Evolutionary conservation across 1,140 invertebrate genomes (phyloP).

Genomic region (Drosophila baimaii): DNA sequence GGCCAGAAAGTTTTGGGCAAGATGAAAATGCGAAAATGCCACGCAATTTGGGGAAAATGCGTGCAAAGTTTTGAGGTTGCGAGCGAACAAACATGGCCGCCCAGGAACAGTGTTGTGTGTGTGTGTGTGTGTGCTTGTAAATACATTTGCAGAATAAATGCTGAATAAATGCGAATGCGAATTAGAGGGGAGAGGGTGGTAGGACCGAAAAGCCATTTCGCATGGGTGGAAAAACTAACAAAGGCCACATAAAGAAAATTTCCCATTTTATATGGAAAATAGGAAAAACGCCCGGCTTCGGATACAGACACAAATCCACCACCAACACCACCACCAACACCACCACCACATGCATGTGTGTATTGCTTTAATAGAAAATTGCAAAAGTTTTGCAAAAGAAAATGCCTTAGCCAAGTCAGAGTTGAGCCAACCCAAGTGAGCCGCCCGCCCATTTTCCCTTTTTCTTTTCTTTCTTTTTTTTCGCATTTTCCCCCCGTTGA

Average conservation of each 20-base stretch:
- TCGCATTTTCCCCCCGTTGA: conserved; percentile 39
- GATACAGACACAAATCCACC: conserved; percentile 61
- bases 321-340: conserved; percentile 46
- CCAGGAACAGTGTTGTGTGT: conserved; percentile 30
- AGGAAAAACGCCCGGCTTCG: conserved; percentile 27
- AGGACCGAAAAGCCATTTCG: conserved; percentile 27
- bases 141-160: conserved; percentile 73
- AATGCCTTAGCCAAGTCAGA: conserved; percentile 73
- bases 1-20: conserved; percentile 63
- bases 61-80: conserved; percentile 78
- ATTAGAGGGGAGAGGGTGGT: background rate
- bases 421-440: conserved; percentile 64
- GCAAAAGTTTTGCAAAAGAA: conserved; percentile 82
- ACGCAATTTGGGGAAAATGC: conserved; percentile 78
- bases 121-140: conserved; percentile 74
- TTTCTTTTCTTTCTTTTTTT: conserved; percentile 12
- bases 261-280: conserved; percentile 76
- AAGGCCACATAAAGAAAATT: conserved; percentile 81
- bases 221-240: conserved; percentile 74
- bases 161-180: conserved; percentile 64
- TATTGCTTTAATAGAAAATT: conserved; percentile 83
- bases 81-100: conserved; percentile 71
- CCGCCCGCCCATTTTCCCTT: conserved; percentile 8
- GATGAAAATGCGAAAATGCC: conserved; percentile 57
- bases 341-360: conserved; percentile 57